These are phyloP conservation scores for Drosophila putrida DNA, from an alignment of 2,888 invertebrate genomes.

Conservation along the genomic window DNA sequence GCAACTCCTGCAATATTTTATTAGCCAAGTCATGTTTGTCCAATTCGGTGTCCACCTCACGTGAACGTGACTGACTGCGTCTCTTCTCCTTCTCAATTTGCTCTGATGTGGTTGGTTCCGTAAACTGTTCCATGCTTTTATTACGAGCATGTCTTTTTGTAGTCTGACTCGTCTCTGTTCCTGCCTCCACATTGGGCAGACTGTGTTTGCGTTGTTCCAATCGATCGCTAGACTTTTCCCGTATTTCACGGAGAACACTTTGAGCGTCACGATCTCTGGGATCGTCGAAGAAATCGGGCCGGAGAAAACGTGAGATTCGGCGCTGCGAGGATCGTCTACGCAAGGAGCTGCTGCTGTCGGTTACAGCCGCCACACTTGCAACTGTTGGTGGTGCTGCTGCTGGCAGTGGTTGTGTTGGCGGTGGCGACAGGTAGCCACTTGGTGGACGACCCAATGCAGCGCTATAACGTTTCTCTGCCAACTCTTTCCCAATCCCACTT, in stretches of 20 bases:
- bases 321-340: slow-evolving; percentile 86
- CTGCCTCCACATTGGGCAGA: slow-evolving; percentile 63
- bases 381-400: neutral
- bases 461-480: slow-evolving; percentile 77
- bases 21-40: slow-evolving; percentile 83
- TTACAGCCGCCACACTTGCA: slow-evolving; percentile 32
- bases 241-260: slow-evolving; percentile 89
- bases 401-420: slow-evolving; percentile 31
- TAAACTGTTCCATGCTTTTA: slow-evolving; percentile 83
- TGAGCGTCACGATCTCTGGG: slow-evolving; percentile 88
- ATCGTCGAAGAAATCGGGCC: slow-evolving; percentile 91
- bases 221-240: slow-evolving; percentile 87
- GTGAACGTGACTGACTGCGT: slow-evolving; percentile 73
- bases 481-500: slow-evolving; percentile 36
- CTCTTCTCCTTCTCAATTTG: slow-evolving; percentile 52
- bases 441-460: slow-evolving; percentile 79
- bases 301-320: slow-evolving; percentile 90
- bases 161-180: slow-evolving; percentile 16
- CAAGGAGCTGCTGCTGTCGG: slow-evolving; percentile 71
- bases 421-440: slow-evolving; percentile 82
- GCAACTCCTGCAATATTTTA: slow-evolving; percentile 84
- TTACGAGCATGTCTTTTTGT: slow-evolving; percentile 78
- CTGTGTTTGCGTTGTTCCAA: slow-evolving; percentile 64
- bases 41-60: slow-evolving; percentile 65
- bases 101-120: slow-evolving; percentile 37